Evolutionary conservation across 2,113 vertebrate species (phyloP), one percentile per base, ranked within the genome.

Genomic region (Aleadryas rufinucha): DNA sequence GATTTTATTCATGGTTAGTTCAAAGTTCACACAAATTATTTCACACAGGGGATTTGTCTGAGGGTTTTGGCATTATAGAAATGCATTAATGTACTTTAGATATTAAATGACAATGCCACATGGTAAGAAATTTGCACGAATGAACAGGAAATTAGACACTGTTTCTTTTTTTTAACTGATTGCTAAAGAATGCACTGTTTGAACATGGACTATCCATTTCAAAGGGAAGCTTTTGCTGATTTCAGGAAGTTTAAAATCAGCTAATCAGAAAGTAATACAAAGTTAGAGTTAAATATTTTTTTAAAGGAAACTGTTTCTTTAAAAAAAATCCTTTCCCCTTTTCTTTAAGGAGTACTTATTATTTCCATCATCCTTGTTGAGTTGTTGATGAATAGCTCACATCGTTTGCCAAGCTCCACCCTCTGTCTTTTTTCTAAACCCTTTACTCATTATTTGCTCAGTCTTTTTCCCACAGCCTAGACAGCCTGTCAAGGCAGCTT

Each of bases 401-500:
- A 93, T 97, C 96, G 83, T 97, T 94, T 97, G 98, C 98, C 98
- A 98, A 98, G 96, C 97, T 97, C 98, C 98, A 95, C 98, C 98
- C 98, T 96, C 95, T 78, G 68, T 81, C 97, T 98, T 97, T 98
- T 97, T 96, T 97, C 97, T 98, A 97, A 97, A 98, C 96, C 95
- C 98, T 98, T 98, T 97, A 95, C 98, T 98, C 98, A 98, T 98
- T 98, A 98, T 98, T 98, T 98, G 95, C 96, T 97, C 97, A 97
- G 93, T 97, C 97, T 97, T 97, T 98, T 98, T 99, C 99, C 99
- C 98, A 98, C 98, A 99, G 98, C 98, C 98, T 89, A 97, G 98
- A 99, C 98, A 98, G 98, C 98, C 98, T 97, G 97, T 98, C 98
- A 98, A 98, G 98, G 98, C 98, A 98, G 99, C 98, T 99, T 98